Base-by-base conservation (phyloP, 2,888 invertebrate species). In the Fissipunctia ypsillon region DNA sequence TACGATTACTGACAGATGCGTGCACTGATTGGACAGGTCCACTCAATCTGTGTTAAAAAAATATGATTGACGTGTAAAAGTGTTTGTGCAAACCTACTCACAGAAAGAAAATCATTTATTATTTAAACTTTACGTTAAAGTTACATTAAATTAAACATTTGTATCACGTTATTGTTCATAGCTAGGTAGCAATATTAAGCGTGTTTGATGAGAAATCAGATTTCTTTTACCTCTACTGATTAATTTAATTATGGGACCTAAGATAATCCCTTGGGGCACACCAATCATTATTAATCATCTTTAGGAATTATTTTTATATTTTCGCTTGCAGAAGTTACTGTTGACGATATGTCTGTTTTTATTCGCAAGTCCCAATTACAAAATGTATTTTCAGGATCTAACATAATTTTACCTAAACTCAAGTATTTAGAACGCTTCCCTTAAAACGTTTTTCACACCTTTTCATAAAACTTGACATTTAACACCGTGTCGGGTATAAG, bases 401-500 rank as follows among this genome's bases (percentile, higher is more conserved):
- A 10, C 12, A 56, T 3, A 45, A 25, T 61, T 73, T 56, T 16
- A 38, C 52, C 0, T n/a, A 38, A 28, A 12, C 3, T 14, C 1
- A 28, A 45, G 50, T 28, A 35, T 64, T 19, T 57, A 31, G 38
- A 57, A 69, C 22, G 59, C 57, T 35, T 31, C 28, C 52, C 50
- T 28, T 3, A 56, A 64, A 66, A 57, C 12, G 14, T 25, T 59
- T 57, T 57, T 52, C 38, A 52, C 25, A 31, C 19, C 41, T 31
- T 56, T 60, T 69, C 43, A 65, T 31, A 48, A 68, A 61, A 38
- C 31, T n/a, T 69, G 81, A 63, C 70, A 83, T 75, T 68, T 84
- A 80, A 83, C 73, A 83, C 85, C 73, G 59, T 71, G 59, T 56
- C 73, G 66, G 60, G 52, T 61, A 68, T 68, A 78, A 79, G 69